Percentiles rank a stretch among this genome's conserved stretches.
phyloP scores from a whole-genome alignment of 2,113 vertebrate genomes.

The Calyptomena viridis region DNA sequence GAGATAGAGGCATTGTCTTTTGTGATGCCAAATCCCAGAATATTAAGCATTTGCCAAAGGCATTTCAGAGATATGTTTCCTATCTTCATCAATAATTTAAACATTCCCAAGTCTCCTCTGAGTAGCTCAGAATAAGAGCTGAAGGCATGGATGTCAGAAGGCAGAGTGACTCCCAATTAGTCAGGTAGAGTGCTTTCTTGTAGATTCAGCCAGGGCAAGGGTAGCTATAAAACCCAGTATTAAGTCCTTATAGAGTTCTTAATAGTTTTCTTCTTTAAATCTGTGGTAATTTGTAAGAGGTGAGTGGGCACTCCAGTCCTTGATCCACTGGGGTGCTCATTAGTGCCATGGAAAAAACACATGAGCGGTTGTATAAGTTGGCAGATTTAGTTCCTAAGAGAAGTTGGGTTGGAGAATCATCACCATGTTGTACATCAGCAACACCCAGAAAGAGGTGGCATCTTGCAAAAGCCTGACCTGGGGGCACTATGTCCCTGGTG shows the following conservation, averaged over 20 bases:
- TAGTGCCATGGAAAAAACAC: neutral
- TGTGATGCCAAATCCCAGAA: conserved; percentile 45
- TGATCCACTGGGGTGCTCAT: conserved; percentile 36
- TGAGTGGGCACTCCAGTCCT: neutral
- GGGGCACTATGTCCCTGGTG: too few relatives aligned
- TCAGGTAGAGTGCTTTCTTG: conserved; percentile 55
- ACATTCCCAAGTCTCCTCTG: conserved; percentile 35
- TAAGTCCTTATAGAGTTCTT: conserved; percentile 14
- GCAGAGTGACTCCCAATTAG: conserved; percentile 69
- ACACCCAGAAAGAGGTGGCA: neutral
- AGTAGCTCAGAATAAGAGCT: conserved; percentile 51
- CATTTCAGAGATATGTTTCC: conserved; percentile 59
- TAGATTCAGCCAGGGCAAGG: conserved; percentile 58
- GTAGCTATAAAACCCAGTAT: conserved; percentile 40
- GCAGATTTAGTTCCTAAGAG: neutral
- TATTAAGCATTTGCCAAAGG: conserved; percentile 70
- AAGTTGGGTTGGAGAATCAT: neutral
- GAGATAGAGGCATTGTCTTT: conserved; percentile 39
- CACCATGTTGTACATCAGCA: neutral
- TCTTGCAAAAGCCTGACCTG: neutral
- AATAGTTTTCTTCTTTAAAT: conserved; percentile 33
- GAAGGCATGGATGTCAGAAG: conserved; percentile 57
- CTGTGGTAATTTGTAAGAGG: conserved; percentile 27
- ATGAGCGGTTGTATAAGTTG: accelerated
- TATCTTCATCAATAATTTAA: conserved; percentile 73